Conservation (phyloP, 2,888 invertebrate species). For the Ephialtes manifestator region DNA sequence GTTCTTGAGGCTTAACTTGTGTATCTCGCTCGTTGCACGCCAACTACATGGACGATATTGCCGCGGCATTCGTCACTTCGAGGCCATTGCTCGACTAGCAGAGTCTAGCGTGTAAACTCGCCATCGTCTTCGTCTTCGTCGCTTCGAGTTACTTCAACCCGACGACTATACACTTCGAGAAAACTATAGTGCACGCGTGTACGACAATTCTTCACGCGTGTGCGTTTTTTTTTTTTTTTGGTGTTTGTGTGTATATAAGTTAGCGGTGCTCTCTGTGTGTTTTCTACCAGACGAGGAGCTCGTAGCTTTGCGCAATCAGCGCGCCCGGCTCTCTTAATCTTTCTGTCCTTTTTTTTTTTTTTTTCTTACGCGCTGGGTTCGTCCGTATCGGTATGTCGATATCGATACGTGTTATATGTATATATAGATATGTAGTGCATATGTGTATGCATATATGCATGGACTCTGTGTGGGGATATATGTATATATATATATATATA, state of each 20-base stretch:
- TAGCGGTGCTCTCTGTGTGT: slow-evolving; percentile 45
- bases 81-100: slow-evolving; percentile 67
- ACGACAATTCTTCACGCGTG: slow-evolving; percentile 5
- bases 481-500: background rate
- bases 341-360: background rate
- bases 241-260: no score
- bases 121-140: slow-evolving; percentile 47
- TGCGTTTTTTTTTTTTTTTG: no score
- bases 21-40: slow-evolving; percentile 49
- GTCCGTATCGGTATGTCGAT: slow-evolving; percentile 47
- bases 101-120: slow-evolving; percentile 13
- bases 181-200: slow-evolving; percentile 33
- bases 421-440: slow-evolving; percentile 12
- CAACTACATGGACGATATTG: slow-evolving; percentile 47
- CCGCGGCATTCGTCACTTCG: slow-evolving; percentile 64
- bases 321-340: slow-evolving; percentile 29
- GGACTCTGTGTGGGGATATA: slow-evolving; percentile 18
- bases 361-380: background rate
- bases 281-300: slow-evolving; percentile 57
- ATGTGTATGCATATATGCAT: slow-evolving; percentile 21
- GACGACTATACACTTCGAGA: slow-evolving; percentile 35
- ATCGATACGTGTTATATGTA: slow-evolving; percentile 50
- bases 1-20: no score
- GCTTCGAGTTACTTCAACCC: slow-evolving; percentile 61
- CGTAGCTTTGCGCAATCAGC: slow-evolving; percentile 67